Evolutionary conservation across 2,113 vertebrate genomes (phyloP), one percentile per base, ranked within the genome.

Genomic region (Nerophis lumbriciformis): DNA sequence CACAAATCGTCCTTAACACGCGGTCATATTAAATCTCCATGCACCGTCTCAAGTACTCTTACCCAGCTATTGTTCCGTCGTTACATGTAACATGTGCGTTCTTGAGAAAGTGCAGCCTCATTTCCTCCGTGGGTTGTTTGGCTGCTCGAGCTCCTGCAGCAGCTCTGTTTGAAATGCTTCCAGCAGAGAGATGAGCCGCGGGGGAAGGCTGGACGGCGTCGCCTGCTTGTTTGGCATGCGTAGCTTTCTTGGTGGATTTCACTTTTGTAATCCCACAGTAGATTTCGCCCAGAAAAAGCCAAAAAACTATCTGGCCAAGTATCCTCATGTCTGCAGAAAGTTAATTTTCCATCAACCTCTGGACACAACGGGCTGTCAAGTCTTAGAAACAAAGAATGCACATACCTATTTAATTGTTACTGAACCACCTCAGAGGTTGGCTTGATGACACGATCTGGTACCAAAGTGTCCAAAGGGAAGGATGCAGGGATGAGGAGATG

Each of bases 91-190:
- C 84, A 5, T 73, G 70, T 4, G 84, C 78, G 78, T 89, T 90
- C 73, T 73, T 90, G 44, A 80, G 84, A 71, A 90, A 88, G 57
- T 90, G 82, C 50, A 93, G 88, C 70, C 89, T 92, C 91, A 92
- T 92, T 3, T 90, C 89, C 12, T 88, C 80, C 4, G 81, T 61
- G 70, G 75, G 88, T 13, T 50, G 85, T 5, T 61, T 68, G 66
- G 73, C 52, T 12, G 71, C 45, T 52, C 66, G 84, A 39, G 75
- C 64, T 60, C 65, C 82, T 4, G 78, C 38, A 16, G 63, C 69
- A 0, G n/a, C 61, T 69, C 75, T 38, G 6, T 47, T 42, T 9
- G 50, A 55, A 37, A 57, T 38, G 52, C n/a, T 42, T 53, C 61
- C 77, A 48, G 76, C 63, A 77, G 48, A 15, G 59, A 68, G n/a